These are phyloP conservation scores for Lethenteron reissneri DNA, from an alignment of 2,113 vertebrate species.

Conservation along the genomic window DNA sequence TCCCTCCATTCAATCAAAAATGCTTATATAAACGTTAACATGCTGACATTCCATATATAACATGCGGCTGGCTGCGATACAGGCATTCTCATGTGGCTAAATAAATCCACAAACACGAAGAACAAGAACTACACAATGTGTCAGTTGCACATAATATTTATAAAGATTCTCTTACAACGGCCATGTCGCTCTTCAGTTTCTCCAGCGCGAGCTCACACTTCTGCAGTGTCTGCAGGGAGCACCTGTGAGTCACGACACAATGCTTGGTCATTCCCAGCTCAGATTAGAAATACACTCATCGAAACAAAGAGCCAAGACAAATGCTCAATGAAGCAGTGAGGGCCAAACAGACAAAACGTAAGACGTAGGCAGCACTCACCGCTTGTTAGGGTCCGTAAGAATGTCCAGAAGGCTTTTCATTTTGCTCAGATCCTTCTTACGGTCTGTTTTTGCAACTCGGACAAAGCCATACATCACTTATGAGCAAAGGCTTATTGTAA, in stretches of 20 bases:
- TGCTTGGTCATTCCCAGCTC: no score
- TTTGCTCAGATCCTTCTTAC: slow-evolving; percentile 93
- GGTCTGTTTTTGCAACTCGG: slow-evolving; percentile 26
- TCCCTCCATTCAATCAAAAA: no score
- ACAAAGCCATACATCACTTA: no score
- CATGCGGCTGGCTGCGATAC: neutral
- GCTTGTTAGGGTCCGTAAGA: slow-evolving; percentile 72
- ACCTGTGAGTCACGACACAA: slow-evolving; percentile 22
- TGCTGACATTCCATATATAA: no score
- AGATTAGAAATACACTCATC: no score
- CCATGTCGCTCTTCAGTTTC: slow-evolving; percentile 96
- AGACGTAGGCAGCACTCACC: slow-evolving; percentile 25
- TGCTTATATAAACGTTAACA: no score
- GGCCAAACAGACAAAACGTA: neutral
- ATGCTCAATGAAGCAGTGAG: neutral
- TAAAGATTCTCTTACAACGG: slow-evolving; percentile 37
- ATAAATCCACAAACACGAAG: neutral
- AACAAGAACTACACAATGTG: neutral
- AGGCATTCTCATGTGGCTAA: neutral
- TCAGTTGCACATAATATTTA: neutral
- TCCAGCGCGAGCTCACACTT: slow-evolving; percentile 94
- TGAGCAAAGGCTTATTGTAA: no score
- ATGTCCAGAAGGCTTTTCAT: slow-evolving; percentile 97
- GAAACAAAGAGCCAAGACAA: no score
- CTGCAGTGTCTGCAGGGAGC: slow-evolving; percentile 76